Base-by-base conservation (phyloP, 2,888 invertebrate species). In the Nebria salina region DNA sequence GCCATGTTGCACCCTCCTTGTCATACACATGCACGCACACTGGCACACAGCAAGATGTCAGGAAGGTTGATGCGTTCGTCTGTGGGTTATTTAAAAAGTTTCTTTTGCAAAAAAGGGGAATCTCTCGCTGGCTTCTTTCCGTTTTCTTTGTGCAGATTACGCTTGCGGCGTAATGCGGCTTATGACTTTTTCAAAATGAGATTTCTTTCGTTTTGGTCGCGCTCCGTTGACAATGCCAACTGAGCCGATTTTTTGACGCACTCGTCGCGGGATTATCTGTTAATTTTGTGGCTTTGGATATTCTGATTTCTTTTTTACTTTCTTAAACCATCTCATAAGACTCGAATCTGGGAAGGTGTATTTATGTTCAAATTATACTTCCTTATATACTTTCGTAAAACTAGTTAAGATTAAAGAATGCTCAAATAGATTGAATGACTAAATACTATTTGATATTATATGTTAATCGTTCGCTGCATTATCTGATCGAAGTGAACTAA, bases 1-100 rank as follows among this genome's bases (percentile, higher is more conserved):
- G 80, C 80, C 79, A 78, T 78, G 78, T 78, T 78, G 78, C 73
- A 78, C 79, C 65, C 75, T 41, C 72, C 65, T 34, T 72, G 8
- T 8, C 54, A 54, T 13, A 54, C 54, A 54, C 54, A 54, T 5
- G 5, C 34, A 54, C 54, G 8, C 54, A 54, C 54, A 54, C 54
- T 7, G 4, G 8, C 54, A 70, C 34, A 70, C 34, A 34, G 11
- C 26, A 70, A 34, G 26, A 70, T 15, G 70, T 70, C 70, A 70
- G 26, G 26, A 70, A 34, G 70, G 26, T 20, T 26, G 76, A 76
- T 66, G 20, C 72, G 77, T 77, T 77, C 77, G 42, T 77, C 54
- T 73, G 77, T 42, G 77, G 77, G 25, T 70, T 77, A 70, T 77
- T 77, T 77, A 77, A 77, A 77, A 77, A 43, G 54, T 77, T 76